Evolutionary conservation across 2,797 vertebrate genomes (phyloP), one percentile per base, ranked within the genome.

Genomic region (Pelodytes ibericus): DNA sequence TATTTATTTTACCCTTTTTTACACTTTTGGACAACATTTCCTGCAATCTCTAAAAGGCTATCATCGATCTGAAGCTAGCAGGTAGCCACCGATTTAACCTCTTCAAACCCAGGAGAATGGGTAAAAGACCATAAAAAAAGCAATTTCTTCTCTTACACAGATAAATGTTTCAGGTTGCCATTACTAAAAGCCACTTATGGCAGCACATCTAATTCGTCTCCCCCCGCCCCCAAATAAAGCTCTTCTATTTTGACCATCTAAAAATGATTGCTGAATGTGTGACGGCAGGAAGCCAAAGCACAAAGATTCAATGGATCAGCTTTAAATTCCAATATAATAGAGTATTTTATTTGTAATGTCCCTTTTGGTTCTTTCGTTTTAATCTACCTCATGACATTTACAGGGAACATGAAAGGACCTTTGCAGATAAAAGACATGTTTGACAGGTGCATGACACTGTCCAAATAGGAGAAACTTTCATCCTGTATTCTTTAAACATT

Each of bases 391-490:
- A 47, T 75, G 73, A 68, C 73, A 75, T 75, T 68, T 75, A 20
- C 22, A 20, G 56, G 24, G 47, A 63, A 70, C 74, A 75, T 70
- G 58, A 75, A 75, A 75, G 68, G 56, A 59, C 56, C 65, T 75
- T 63, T 49, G 4, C 47, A 36, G 74, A 75, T 69, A 62, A 75
- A 75, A 75, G 57, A 7, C 15, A 4, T 20, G 15, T 60, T 58
- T 63, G 74, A 70, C 66, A 63, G 74, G 44, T 51, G 7, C 18
- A 49, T 11, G 57, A 31, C 53, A 29, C 31, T n/a, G 62, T 49
- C 30, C 59, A 47, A n/a, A 20, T 4, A 30, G 47, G 25, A 8
- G 20, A 31, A 36, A 41, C 57, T 29, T 41, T 59, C 24, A 20
- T 29, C 26, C 13, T 75, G 3, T 58, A 29, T 60, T 68, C 57